phyloP scores from a whole-genome alignment of 2,113 vertebrate genomes.

The Nematolebias whitei region DNA sequence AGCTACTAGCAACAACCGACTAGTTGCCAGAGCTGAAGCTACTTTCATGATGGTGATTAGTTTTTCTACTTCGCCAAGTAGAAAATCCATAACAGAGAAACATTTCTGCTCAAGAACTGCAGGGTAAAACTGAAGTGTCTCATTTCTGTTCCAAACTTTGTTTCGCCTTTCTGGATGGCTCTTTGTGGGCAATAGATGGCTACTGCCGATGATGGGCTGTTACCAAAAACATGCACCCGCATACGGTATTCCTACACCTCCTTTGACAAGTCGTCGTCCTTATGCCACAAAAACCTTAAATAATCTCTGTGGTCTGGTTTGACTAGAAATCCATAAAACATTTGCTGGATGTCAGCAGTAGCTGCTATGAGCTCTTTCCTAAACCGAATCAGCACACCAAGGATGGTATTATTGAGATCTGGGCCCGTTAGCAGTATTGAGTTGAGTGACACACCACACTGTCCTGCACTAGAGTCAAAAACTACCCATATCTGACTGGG shows the following conservation, averaged over 20 bases:
- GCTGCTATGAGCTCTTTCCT: too few relatives aligned
- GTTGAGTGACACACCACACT: background rate
- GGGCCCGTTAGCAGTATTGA: background rate
- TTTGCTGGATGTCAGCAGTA: too few relatives aligned
- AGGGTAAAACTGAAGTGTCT: conserved; percentile 26
- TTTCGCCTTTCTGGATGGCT: background rate
- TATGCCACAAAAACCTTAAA: background rate
- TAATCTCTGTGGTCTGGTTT: conserved; percentile 2
- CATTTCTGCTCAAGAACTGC: background rate
- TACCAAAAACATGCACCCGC: background rate
- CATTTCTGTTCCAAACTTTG: background rate
- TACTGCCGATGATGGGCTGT: background rate
- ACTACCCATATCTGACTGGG: background rate
- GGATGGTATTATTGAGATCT: background rate
- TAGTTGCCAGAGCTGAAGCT: background rate
- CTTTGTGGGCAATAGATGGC: background rate
- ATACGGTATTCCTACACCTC: background rate
- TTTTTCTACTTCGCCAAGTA: conserved; percentile 27
- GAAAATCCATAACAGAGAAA: conserved; percentile 11
- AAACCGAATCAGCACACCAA: background rate
- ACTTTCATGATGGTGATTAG: conserved; percentile 4
- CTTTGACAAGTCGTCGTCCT: too few relatives aligned
- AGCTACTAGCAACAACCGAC: background rate
- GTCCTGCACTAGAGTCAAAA: background rate
- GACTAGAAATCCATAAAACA: too few relatives aligned